Evolutionary conservation across 2,113 vertebrate genomes (phyloP).

Genomic region (Limnothrissa miodon): DNA sequence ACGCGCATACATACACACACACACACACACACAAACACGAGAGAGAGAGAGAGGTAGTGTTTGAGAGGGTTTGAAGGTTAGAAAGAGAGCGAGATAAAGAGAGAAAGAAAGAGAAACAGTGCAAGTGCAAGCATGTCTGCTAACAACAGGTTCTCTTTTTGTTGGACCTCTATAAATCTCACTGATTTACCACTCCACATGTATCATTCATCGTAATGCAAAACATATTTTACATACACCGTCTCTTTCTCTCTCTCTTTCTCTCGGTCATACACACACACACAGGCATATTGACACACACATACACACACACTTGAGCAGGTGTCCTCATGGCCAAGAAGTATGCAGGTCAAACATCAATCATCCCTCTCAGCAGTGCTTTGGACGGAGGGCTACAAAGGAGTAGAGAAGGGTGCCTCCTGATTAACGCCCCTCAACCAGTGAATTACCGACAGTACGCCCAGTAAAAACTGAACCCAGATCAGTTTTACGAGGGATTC

Average conservation of each 20-base stretch:
- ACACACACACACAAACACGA: neutral
- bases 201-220: neutral
- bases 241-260: neutral
- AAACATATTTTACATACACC: neutral
- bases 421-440: neutral
- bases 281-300: neutral
- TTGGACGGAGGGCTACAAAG: neutral
- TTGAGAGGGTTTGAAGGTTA: neutral
- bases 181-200: neutral
- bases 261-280: neutral
- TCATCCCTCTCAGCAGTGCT: neutral
- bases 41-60: neutral
- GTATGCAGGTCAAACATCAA: neutral
- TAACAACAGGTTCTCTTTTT: neutral
- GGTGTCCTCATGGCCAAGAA: slow-evolving; percentile 1
- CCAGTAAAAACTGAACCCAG: neutral
- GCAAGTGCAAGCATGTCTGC: neutral
- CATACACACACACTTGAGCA: neutral
- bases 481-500: neutral
- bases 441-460: neutral
- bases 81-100: neutral
- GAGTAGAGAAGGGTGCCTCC: neutral
- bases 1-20: neutral
- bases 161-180: neutral
- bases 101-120: neutral